Evolutionary conservation across 64 coral and sea anemone genomes (phyloP), one percentile per base, ranked within the genome.

Genomic region (Trachythela sp.): DNA sequence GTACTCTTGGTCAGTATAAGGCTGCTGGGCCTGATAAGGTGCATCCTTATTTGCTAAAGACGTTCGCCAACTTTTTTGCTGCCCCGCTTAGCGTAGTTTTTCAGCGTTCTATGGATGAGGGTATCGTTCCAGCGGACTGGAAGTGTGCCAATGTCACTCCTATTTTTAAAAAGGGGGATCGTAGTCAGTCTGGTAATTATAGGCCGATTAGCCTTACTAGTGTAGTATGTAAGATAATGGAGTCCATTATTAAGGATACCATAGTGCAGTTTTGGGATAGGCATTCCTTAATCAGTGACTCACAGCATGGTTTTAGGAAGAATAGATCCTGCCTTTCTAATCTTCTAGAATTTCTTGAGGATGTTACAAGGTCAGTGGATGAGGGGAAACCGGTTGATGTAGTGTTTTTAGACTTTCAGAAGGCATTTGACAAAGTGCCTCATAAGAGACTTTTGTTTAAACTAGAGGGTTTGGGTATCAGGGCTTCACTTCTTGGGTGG

Each of bases 401-500:
- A 15, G 36, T 84, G 36, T 84, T 32, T 0, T 32, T 84, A 34
- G 77, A 84, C 40, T 84, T 84, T 34, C 77, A 84, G 36, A 84
- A 84, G 36, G 77, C 77, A 22, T 84, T 84, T 84, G 77, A 84
- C 40, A 84, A 34, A 32, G 77, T 84, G 33, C 77, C 77, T 18
- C 77, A 84, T 34, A 22, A 84, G 24, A 22, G 77, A 22, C 77
- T 84, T 40, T 34, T 84, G 26, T 22, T 40, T 33, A 84, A 84
- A 17, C 24, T 84, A 6, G 77, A 84, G 36, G 77, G 24, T 8
- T 34, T 32, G 7, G 77, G 77, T 2, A 84, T 84, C 17, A 84
- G 77, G 7, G 77, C 24, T 9, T 6, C 77, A 9, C 34, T 84
- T 84, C 77, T 84, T 33, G 35, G 24, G 36, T 84, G 77, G 77